Evolutionary conservation across 1,140 invertebrate genomes (phyloP), one percentile per base, ranked within the genome.

Genomic region (Philaenus spumarius): DNA sequence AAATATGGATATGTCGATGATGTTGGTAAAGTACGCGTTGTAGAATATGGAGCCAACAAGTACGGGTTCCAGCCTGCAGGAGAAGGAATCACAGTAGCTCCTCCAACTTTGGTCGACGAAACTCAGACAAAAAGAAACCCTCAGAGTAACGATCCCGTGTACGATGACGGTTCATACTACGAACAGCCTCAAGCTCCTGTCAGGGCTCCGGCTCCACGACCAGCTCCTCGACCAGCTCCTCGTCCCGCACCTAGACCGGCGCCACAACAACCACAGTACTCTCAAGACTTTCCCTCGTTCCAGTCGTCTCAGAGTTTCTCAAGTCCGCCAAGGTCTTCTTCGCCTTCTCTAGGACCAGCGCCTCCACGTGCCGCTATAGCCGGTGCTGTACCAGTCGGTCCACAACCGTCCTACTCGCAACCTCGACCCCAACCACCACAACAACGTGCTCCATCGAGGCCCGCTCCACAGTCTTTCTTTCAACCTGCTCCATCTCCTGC

Each of bases 1-100:
- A 90, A 90, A 68, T 91, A 91, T 66, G 89, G 92, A 5, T 95
- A 91, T 73, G 84, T 91, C 24, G 90, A 92, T 70, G 86, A 89
- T 66, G 77, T 78, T 1, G 89, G 89, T 40, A 85, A 86, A 70
- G 80, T 91, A 1, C 80, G 89, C 12, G 84, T 90, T 1, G 85
- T 94, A 9, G 89, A 94, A 68, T 94, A 94, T 70, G 89, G 89
- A 15, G 90, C 90, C 19, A 89, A 90, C 68, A 86, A 87, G 66
- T 87, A 83, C 62, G 90, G 90, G 3, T 94, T 92, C 78, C 87
- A 89, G 67, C 89, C 89, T 0, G 78, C 84, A 2, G 89, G 89
- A n/a, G 87, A 90, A 65, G 89, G 87, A 24, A 90, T 91, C 68
- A 89, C 86, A 0, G 86, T 90, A 1, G 85, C 87, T 0, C 87